Base-by-base conservation (phyloP, 2,797 vertebrate genomes). In the Xenopus petersii region DNA sequence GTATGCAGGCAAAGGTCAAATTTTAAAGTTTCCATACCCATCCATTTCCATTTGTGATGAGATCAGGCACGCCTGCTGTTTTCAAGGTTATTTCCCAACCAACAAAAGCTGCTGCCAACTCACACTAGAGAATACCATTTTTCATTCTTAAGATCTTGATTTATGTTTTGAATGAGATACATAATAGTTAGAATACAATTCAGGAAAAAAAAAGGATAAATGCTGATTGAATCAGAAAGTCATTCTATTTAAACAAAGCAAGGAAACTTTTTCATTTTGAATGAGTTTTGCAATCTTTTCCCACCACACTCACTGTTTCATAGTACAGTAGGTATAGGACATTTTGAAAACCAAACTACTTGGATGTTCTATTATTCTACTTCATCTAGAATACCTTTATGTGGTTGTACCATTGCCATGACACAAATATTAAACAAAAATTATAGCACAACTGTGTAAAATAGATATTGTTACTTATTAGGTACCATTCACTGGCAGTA, bases 141-240 rank as follows among this genome's bases (percentile, higher is more conserved):
- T 77, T 77, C 75, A 77, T 77, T 73, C 70, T 77, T 77, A 68
- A 61, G 58, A 55, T 68, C 70, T 42, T 77, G 75, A 77, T 77
- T 67, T 68, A 73, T 77, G 21, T 42, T 69, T 68, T 78, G 71
- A 73, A 58, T 78, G 71, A 69, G 70, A 78, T 72, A 72, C 54
- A 77, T 77, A 72, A 72, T 62, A 72, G 64, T 71, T 77, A 72
- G 70, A 70, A 77, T 77, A 77, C 70, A 73, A 62, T 77, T 64
- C 73, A 73, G 59, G 70, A 67, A 77, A 73, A 73, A 77, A 73
- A 21, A 21, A 21, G 21, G 64, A 56, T 55, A 73, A 73, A 77
- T 68, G 70, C 73, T 73, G 75, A 73, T 77, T 77, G 63, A 77
- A 73, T 77, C 65, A 77, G 59, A 73, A 77, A 67, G 49, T 64